A percentile compares a stretch with the other conserved stretches of the same genome.
Conservation (phyloP, 1,140 invertebrate genomes). For the Triops longicaudatus region DNA sequence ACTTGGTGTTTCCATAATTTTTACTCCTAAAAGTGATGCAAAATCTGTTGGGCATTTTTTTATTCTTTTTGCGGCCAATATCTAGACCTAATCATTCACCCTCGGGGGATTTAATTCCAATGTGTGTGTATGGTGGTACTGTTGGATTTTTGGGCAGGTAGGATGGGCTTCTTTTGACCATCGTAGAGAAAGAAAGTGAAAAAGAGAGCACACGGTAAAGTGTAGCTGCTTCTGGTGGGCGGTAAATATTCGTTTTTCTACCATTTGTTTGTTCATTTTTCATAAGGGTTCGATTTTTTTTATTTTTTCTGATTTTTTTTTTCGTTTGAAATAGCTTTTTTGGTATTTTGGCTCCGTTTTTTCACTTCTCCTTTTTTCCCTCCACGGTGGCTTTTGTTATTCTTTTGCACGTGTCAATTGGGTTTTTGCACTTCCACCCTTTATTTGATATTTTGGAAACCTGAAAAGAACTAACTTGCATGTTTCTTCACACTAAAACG, state of each 20-base stretch:
- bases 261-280: not conserved
- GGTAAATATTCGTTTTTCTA: conserved; percentile 15
- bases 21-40: not conserved
- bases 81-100: not conserved
- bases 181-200: not conserved
- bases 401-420: not conserved
- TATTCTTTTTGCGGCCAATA: not conserved
- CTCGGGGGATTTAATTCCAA: not conserved
- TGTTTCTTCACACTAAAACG: not conserved
- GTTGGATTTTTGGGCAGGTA: not conserved
- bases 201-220: not conserved
- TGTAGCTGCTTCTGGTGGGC: conserved; percentile 10
- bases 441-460: not conserved
- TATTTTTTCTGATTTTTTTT: conserved; percentile 16
- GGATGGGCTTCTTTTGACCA: not conserved
- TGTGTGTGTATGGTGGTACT: not conserved
- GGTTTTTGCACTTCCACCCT: not conserved
- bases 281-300: not conserved
- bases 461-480: not conserved
- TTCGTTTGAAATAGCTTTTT: conserved; percentile 21
- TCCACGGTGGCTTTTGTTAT: not conserved
- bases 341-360: not conserved
- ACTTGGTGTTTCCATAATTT: conserved; percentile 17
- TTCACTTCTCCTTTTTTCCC: not conserved
- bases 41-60: conserved; percentile 8